Percentiles rank a stretch among this genome's conserved stretches.
Evolutionary conservation across 2,888 invertebrate species (phyloP).

Genomic region (Ochropacha duplaris): DNA sequence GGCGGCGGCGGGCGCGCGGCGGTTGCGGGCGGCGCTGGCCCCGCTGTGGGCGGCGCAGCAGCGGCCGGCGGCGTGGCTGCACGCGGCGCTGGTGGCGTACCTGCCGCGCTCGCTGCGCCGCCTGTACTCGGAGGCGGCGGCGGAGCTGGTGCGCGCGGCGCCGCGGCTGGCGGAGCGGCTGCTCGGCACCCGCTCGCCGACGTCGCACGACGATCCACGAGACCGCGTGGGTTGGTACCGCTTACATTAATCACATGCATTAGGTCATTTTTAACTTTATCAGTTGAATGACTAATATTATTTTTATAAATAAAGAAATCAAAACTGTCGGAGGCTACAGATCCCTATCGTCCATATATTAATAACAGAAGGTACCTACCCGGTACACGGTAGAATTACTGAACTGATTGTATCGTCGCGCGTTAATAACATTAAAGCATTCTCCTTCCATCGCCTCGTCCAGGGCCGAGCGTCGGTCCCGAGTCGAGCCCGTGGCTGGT

Average conservation of each 20-base stretch:
- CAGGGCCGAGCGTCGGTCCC: conserved; percentile 24
- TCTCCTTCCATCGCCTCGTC: conserved; percentile 3
- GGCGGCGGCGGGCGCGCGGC: conserved; percentile 28
- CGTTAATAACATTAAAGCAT: no score
- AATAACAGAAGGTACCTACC: no score
- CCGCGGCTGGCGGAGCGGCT: conserved; percentile 48
- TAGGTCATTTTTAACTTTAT: no score
- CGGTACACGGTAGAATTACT: no score
- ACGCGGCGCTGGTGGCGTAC: conserved; percentile 40
- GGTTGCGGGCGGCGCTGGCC: conserved; percentile 45
- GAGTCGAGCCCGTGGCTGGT: conserved; percentile 42
- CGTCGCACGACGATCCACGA: conserved; percentile 28
- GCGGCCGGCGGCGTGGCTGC: conserved; percentile 34
- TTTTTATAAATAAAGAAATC: no score
- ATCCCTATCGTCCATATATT: no score
- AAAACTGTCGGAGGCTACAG: no score
- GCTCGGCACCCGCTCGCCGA: conserved; percentile 21
- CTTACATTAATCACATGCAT: no score
- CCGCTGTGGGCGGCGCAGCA: conserved; percentile 31
- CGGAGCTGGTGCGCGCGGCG: conserved; percentile 44
- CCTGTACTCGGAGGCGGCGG: conserved; percentile 40
- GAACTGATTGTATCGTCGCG: no score
- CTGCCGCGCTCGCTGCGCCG: conserved; percentile 38
- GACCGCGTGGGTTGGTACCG: conserved; percentile 25
- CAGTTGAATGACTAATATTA: no score